Evolutionary conservation across 2,888 invertebrate species (phyloP).

Genomic region (Rhingia campestris): DNA sequence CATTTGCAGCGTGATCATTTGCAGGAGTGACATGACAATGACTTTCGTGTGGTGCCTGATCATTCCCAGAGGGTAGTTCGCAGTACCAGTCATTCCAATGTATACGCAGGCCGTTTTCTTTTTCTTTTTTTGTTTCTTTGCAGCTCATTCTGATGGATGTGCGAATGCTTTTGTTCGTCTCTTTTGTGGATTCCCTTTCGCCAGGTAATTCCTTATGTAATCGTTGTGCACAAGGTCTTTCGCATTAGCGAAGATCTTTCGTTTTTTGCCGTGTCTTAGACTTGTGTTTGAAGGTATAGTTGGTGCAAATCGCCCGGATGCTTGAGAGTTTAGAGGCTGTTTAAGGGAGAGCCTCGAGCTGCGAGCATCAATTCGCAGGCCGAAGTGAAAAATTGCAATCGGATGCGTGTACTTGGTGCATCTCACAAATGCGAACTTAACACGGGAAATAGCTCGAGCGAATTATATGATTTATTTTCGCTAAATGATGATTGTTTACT

Average conservation of each 20-base stretch:
- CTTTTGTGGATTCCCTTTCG: slow-evolving; percentile 49
- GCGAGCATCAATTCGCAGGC: slow-evolving; percentile 31
- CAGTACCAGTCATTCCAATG: slow-evolving; percentile 27
- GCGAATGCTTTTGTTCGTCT: slow-evolving; percentile 44
- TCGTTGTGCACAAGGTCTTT: slow-evolving; percentile 65
- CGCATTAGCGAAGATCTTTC: slow-evolving; percentile 49
- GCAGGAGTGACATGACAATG: slow-evolving; percentile 68
- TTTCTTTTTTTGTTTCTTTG: slow-evolving; percentile 48
- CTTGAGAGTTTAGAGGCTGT: slow-evolving; percentile 36
- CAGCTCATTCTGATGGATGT: slow-evolving; percentile 59
- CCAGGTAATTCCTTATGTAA: slow-evolving; percentile 66
- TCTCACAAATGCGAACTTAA: slow-evolving; percentile 45
- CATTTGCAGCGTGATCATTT: background rate
- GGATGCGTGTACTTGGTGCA: slow-evolving; percentile 45
- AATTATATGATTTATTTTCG: slow-evolving; percentile 57
- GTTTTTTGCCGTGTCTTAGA: slow-evolving; percentile 4
- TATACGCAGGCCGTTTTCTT: slow-evolving; percentile 31
- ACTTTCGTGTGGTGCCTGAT: slow-evolving; percentile 53
- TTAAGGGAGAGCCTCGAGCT: slow-evolving; percentile 12
- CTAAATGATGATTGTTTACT: slow-evolving; percentile 62
- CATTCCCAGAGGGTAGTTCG: slow-evolving; percentile 63
- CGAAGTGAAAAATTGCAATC: slow-evolving; percentile 54
- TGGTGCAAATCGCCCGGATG: slow-evolving; percentile 57
- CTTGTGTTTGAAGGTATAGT: background rate
- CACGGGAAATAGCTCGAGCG: slow-evolving; percentile 59